A percentile compares a stretch with the other conserved stretches of the same genome.
Evolutionary conservation across 2,797 vertebrate genomes (phyloP).

Genomic region (Protosalanx chinensis): DNA sequence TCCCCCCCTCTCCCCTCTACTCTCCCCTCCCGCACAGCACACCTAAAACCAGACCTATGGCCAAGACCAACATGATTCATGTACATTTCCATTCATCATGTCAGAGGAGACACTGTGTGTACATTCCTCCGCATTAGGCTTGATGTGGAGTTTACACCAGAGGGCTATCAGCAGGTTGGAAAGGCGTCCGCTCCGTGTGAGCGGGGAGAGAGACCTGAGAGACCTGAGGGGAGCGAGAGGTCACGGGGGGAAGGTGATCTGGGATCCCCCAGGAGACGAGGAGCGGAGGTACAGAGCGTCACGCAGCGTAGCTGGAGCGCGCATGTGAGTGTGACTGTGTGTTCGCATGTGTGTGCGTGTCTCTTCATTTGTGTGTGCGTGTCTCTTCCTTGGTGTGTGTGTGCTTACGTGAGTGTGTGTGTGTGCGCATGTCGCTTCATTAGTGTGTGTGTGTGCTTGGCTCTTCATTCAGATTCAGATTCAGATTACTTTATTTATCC

Average conservation of each 20-base stretch:
- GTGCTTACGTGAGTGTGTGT: no score
- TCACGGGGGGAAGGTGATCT: conserved; percentile 7
- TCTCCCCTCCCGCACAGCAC: conserved; percentile 4
- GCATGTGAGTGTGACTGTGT: no score
- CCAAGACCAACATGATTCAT: conserved; percentile 45
- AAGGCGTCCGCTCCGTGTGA: not conserved
- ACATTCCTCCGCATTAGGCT: conserved; percentile 41
- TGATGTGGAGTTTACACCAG: conserved; percentile 38
- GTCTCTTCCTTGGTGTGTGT: no score
- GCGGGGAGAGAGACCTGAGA: not conserved
- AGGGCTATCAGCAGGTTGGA: conserved; percentile 24
- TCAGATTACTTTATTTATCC: no score
- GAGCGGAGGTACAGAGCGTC: not conserved
- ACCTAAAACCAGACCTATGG: conserved; percentile 4
- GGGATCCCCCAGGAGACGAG: conserved; percentile 13
- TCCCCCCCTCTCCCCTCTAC: conserved; percentile 13
- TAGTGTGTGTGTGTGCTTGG: no score
- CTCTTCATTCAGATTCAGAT: no score
- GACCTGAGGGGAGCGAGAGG: conserved; percentile 6
- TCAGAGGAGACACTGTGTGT: conserved; percentile 38
- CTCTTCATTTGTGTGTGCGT: no score
- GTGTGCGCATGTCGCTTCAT: no score
- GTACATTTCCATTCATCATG: conserved; percentile 23
- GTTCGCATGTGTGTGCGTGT: no score
- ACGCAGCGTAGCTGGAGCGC: not conserved